Evolutionary conservation across 23 tunicate genomes (phyloP), one percentile per base, ranked within the genome.

Genomic region (Clavelina lepadiformis): DNA sequence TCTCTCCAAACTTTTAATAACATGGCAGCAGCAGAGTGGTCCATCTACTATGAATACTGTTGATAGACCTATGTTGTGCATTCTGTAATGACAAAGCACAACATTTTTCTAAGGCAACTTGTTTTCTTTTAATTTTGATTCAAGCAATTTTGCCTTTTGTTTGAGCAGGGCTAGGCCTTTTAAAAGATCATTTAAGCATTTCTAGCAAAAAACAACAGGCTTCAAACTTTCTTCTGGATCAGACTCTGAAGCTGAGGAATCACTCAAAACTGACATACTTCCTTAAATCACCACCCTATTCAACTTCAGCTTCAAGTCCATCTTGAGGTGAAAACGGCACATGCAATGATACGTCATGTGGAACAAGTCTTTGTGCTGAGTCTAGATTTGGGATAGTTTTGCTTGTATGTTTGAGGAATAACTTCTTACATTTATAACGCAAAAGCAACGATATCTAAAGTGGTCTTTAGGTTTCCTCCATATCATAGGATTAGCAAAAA

Each of bases 331-430:
- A 51, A 63, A 63, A 27, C 38, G 50, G 50, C 38, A 51, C 68
- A 63, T 50, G 68, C 50, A 63, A 36, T 35, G 22, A 63, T 28
- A 51, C 30, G 21, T 34, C 50, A 31, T 63, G 50, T 63, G 68
- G 68, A 63, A 63, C 68, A 63, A 51, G 68, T 63, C 30, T 63
- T 63, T n/a, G 25, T 63, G 68, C 68, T 63, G 68, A 63, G 68
- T 63, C 68, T 63, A 63, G 3, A 35, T 63, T 63, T n/a, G 50
- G 68, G 68, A 36, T 36, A 35, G 38, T 36, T 63, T 30, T 63
- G 37, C 68, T 63, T 63, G 21, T 8, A 19, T 27, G 21, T 63
- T 63, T 31, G 68, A 35, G 5, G 51, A 18, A 63, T n/a, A 63
- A 27, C 68, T 30, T 63, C 38, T 63, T n/a, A 35, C 50, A 63